These are phyloP conservation scores for Cyphomyrus plagiostoma DNA, from an alignment of 2,113 vertebrate species.

Conservation along the genomic window DNA sequence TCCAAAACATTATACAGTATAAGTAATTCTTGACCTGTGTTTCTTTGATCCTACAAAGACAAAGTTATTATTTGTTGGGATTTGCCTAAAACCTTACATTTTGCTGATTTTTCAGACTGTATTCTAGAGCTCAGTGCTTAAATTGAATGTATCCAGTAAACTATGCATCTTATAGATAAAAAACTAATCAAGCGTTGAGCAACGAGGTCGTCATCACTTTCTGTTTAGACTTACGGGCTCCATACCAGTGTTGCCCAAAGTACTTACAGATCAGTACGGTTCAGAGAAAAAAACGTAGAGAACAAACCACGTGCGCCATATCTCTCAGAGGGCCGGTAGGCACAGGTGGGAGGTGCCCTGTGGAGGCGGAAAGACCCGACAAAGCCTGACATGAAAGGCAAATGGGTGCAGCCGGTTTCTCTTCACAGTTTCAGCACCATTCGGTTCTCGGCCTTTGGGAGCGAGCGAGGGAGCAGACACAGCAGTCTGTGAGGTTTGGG, in stretches of 20 bases:
- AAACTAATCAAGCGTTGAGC: background rate
- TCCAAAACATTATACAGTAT: background rate
- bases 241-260: background rate
- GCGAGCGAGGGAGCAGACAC: background rate
- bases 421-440: background rate
- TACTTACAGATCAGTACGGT: background rate
- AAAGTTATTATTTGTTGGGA: background rate
- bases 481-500: background rate
- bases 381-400: background rate
- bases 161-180: background rate
- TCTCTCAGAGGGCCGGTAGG: background rate
- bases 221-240: background rate
- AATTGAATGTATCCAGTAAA: background rate
- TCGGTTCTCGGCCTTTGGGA: background rate
- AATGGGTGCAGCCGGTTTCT: background rate
- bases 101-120: background rate
- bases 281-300: background rate
- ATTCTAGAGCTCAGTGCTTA: background rate
- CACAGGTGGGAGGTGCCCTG: background rate
- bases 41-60: background rate
- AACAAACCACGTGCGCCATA: background rate
- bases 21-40: background rate
- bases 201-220: background rate
- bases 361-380: background rate
- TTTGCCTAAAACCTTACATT: background rate